Base-by-base conservation (phyloP, 1,140 invertebrate species). In the Littorina saxatilis region DNA sequence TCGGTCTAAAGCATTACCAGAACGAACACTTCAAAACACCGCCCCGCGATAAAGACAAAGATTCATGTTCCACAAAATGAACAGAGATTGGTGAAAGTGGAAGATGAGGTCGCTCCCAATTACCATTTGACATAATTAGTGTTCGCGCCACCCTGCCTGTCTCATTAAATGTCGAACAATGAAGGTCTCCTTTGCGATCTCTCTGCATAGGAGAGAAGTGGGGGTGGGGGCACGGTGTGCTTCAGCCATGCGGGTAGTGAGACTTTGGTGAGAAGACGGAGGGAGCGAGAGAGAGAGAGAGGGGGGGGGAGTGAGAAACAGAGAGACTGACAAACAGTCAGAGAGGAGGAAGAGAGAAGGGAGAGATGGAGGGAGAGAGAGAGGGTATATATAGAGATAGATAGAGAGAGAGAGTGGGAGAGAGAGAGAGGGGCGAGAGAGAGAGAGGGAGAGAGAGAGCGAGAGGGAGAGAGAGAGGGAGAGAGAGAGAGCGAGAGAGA, bases 41-140 rank as follows among this genome's bases (percentile, higher is more conserved):
- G n/a, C n/a, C n/a, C n/a, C n/a, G n/a, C n/a, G n/a, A n/a, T n/a
- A n/a, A n/a, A n/a, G n/a, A n/a, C n/a, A n/a, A n/a, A n/a, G n/a
- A n/a, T n/a, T n/a, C n/a, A n/a, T n/a, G n/a, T n/a, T n/a, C n/a
- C n/a, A n/a, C n/a, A n/a, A n/a, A 68, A 5, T 75, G 72, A 75
- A 75, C 72, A 75, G 37, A 27, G 40, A 74, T 40, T 27, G 20
- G 50, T 15, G 55, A 37, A 55, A 76, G 55, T 58, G 47, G 55
- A 76, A 55, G 55, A 55, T 37, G 74, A 76, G 74, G 74, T 39
- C 74, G 35, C 74, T 76, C 50, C 74, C 55, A 76, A 76, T 76
- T 76, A 76, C 58, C 50, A 76, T 39, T 76, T 37, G 47, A 76
- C 74, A 55, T 76, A 76, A 76, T 76, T 76, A 76, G 74, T 76